Base-by-base conservation (phyloP, 2,888 invertebrate species). In the Cryptocephalus primarius region DNA sequence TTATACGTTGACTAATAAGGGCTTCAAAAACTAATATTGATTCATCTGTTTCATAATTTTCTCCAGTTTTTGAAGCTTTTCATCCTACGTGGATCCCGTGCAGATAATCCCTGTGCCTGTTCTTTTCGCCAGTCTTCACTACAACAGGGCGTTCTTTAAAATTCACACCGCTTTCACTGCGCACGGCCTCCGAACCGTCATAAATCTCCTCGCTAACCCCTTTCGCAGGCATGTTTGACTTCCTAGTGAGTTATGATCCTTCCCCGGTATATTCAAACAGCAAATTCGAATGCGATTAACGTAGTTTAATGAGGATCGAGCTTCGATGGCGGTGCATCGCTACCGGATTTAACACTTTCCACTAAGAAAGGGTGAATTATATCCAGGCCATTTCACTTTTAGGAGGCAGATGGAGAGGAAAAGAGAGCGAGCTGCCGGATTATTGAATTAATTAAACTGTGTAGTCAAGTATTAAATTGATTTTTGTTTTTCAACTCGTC, bases 271-370 rank as follows among this genome's bases (percentile, higher is more conserved):
- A 61, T 62, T 60, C 61, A 61, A 64, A 61, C 62, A 62, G 60
- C 63, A 60, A 65, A 66, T 65, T 62, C 61, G 64, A 65, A 66
- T 60, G 63, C 64, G 64, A 67, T 67, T 67, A 66, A 64, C 64
- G 65, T 63, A 60, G 63, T 65, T 66, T 65, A 65, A 66, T 66
- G 61, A 63, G 61, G 48, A 50, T 44, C 32, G 39, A 45, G 48
- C 41, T 34, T 13, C n/a, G 33, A 42, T 12, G 36, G 36, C 4
- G 12, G 36, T 12, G 36, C n/a, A 11, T 36, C 36, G n/a, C 12
- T n/a, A n/a, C 42, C 45, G 49, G 50, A 51, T 50, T 50, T 53
- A 48, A 50, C 50, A 53, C 50, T 50, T 49, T 45, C 34, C 33
- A 48, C 47, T 50, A 50, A 54, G 51, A 52, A 52, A 49, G 54